Conservation (phyloP, 2,113 vertebrate species). For the Bubo scandiacus region DNA sequence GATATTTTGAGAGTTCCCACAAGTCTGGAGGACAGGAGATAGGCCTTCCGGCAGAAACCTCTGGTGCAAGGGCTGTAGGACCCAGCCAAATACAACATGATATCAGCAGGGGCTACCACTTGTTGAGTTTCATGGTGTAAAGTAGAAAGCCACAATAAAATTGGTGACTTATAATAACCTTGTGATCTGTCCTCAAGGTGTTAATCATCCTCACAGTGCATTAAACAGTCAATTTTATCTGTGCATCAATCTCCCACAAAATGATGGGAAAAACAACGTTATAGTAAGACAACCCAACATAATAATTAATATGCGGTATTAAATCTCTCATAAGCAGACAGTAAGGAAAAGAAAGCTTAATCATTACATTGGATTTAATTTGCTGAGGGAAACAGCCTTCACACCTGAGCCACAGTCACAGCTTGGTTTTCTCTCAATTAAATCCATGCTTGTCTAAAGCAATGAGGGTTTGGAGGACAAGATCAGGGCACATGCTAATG, state of each 20-base stretch:
- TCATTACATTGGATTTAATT: constrained; percentile 74
- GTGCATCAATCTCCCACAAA: constrained; percentile 60
- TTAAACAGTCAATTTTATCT: constrained; percentile 53
- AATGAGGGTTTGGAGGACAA: constrained; percentile 65
- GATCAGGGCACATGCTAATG: constrained; percentile 68
- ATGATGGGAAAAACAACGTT: constrained; percentile 69
- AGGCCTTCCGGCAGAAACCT: neutral
- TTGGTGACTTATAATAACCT: neutral
- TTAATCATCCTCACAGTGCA: constrained; percentile 39
- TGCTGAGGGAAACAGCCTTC: constrained; percentile 67
- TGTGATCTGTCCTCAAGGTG: constrained; percentile 9
- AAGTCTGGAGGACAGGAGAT: neutral
- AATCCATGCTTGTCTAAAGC: constrained; percentile 70
- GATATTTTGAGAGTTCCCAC: neutral
- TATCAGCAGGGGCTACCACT: neutral
- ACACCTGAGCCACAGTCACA: constrained; percentile 73
- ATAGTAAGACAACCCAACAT: constrained; percentile 25
- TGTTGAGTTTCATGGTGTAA: neutral
- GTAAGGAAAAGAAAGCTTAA: constrained; percentile 57
- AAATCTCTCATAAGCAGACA: constrained; percentile 61
- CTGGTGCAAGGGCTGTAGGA: neutral
- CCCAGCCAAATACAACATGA: neutral
- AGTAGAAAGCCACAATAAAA: neutral
- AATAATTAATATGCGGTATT: constrained; percentile 71
- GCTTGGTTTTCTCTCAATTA: constrained; percentile 76